These are phyloP conservation scores for Norana najaformis DNA, from an alignment of 2,888 invertebrate species.

Conservation along the genomic window DNA sequence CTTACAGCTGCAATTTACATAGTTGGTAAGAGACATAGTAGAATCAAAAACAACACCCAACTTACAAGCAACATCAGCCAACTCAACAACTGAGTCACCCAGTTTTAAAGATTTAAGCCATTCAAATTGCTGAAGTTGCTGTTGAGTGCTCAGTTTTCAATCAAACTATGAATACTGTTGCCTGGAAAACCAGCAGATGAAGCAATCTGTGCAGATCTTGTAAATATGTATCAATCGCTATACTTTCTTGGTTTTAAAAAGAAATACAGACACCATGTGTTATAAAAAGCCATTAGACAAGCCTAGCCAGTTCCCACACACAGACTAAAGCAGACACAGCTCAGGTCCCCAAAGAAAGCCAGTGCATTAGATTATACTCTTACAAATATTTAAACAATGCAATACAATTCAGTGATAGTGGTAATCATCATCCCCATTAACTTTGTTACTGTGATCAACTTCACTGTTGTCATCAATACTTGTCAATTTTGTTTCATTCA, in stretches of 20 bases:
- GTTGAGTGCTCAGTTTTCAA: too few relatives aligned
- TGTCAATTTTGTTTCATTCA: too few relatives aligned
- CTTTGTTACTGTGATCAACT: too few relatives aligned
- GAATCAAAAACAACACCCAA: too few relatives aligned
- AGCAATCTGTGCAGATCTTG: background rate
- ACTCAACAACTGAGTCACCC: too few relatives aligned
- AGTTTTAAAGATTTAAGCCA: too few relatives aligned
- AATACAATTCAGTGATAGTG: background rate
- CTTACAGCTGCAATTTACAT: too few relatives aligned
- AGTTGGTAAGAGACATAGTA: too few relatives aligned
- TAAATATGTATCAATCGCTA: background rate
- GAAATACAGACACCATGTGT: background rate
- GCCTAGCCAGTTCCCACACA: background rate
- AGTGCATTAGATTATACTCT: background rate
- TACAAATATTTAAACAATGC: background rate
- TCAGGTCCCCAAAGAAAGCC: background rate
- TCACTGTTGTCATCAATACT: too few relatives aligned
- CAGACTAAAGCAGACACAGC: background rate
- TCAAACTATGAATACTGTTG: background rate
- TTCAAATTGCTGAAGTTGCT: too few relatives aligned
- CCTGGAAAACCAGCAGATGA: background rate
- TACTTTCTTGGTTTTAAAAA: background rate
- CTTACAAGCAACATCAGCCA: too few relatives aligned
- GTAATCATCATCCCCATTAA: too few relatives aligned
- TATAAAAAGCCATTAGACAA: background rate